Evolutionary conservation across 2,797 vertebrate species (phyloP).

Genomic region (Erpetoichthys calabaricus): DNA sequence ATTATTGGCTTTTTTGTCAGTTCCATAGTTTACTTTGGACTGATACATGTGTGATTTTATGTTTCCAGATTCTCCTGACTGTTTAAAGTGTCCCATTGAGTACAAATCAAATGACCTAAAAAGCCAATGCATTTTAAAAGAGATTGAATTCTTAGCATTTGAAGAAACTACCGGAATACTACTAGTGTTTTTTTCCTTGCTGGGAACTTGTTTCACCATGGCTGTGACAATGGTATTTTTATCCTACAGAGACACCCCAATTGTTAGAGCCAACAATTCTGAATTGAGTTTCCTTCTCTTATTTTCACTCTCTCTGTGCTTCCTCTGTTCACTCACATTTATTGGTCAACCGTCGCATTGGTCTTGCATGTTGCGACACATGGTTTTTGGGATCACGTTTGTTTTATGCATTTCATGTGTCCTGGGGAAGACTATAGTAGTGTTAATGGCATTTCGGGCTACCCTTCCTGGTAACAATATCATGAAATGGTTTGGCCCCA

Average conservation of each 20-base stretch:
- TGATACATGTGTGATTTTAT: no score
- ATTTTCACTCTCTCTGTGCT: conserved; percentile 23
- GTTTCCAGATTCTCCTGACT: conserved; percentile 28
- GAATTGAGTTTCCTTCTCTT: conserved; percentile 30
- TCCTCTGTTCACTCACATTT: conserved; percentile 33
- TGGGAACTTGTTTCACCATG: conserved; percentile 32
- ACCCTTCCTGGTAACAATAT: conserved; percentile 25
- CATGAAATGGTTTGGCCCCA: conserved; percentile 30
- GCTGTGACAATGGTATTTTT: conserved; percentile 30
- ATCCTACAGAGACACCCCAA: conserved; percentile 31
- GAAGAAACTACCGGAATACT: conserved; percentile 38
- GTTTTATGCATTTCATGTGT: conserved; percentile 31
- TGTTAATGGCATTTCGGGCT: conserved; percentile 28
- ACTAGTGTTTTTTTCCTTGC: conserved; percentile 31
- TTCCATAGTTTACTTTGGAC: no score
- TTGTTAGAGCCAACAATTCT: conserved; percentile 34
- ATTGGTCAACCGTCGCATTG: conserved; percentile 25
- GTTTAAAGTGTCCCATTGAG: conserved; percentile 25
- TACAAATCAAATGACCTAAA: conserved; percentile 31
- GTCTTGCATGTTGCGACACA: conserved; percentile 32
- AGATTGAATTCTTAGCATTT: conserved; percentile 27
- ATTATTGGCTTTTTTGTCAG: no score
- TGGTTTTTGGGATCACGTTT: conserved; percentile 26
- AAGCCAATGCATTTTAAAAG: conserved; percentile 25
- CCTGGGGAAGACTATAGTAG: conserved; percentile 28